Evolutionary conservation across 2,797 vertebrate species (phyloP).

Genomic region (Odontamblyopus lacepedii): DNA sequence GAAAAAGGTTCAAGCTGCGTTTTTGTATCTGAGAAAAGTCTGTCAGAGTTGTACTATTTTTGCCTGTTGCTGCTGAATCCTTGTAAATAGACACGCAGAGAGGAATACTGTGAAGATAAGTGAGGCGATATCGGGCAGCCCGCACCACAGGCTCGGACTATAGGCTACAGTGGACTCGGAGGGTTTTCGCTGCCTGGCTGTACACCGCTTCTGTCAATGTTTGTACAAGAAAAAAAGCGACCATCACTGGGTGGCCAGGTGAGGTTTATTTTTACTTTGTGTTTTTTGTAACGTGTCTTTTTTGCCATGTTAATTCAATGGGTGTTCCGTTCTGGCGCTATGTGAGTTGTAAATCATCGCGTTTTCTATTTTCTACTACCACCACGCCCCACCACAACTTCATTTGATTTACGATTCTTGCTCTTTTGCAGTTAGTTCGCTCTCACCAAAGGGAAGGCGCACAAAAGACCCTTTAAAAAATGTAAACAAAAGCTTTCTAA

Average conservation of each 20-base stretch:
- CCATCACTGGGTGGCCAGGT: slow-evolving; percentile 46
- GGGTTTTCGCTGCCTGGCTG: slow-evolving; percentile 62
- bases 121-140: slow-evolving; percentile 45
- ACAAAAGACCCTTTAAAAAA: neutral
- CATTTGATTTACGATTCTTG: slow-evolving; percentile 61
- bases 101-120: slow-evolving; percentile 30
- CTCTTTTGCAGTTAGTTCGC: slow-evolving; percentile 31
- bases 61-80: slow-evolving; percentile 46
- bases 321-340: slow-evolving; percentile 67
- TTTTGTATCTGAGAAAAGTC: slow-evolving; percentile 28
- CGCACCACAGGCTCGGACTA: slow-evolving; percentile 27
- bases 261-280: slow-evolving; percentile 20
- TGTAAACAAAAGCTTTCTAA: too few relatives aligned
- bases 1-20: slow-evolving; percentile 17
- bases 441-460: slow-evolving; percentile 35
- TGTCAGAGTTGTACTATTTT: slow-evolving; percentile 43
- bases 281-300: slow-evolving; percentile 49
- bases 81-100: slow-evolving; percentile 49
- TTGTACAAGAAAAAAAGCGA: slow-evolving; percentile 51
- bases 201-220: slow-evolving; percentile 70
- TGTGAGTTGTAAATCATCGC: slow-evolving; percentile 55
- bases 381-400: slow-evolving; percentile 30
- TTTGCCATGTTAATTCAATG: slow-evolving; percentile 57
- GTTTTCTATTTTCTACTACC: slow-evolving; percentile 52
- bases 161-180: slow-evolving; percentile 39